These are phyloP conservation scores for Drosophila sucinea DNA, from an alignment of 1,140 invertebrate genomes.

Conservation along the genomic window DNA sequence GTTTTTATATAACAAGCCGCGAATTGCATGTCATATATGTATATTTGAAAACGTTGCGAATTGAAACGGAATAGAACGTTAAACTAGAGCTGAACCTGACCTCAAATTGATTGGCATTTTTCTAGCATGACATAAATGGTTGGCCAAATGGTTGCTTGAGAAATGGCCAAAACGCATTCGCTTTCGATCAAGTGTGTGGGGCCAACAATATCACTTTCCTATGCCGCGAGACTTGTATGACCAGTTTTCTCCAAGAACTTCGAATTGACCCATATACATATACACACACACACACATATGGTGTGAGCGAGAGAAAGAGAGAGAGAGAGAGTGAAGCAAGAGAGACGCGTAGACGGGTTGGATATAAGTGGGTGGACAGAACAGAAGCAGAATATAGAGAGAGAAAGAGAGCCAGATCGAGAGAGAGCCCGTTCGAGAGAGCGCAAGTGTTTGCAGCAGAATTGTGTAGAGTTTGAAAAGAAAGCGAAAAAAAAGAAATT, in stretches of 20 bases:
- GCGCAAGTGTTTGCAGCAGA: slow-evolving; percentile 31
- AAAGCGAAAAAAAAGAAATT: slow-evolving; percentile 81
- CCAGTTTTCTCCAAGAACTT: slow-evolving; percentile 79
- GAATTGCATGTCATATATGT: not conserved
- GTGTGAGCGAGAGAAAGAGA: slow-evolving; percentile 27
- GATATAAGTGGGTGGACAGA: slow-evolving; percentile 20
- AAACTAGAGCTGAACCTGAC: slow-evolving; percentile 66
- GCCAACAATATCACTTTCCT: slow-evolving; percentile 72
- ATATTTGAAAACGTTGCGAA: not conserved
- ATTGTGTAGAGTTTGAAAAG: slow-evolving; percentile 68
- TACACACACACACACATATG: slow-evolving; percentile 25
- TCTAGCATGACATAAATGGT: slow-evolving; percentile 9
- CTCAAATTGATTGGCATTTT: slow-evolving; percentile 34
- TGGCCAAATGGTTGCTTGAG: not conserved
- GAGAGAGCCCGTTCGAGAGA: slow-evolving; percentile 25
- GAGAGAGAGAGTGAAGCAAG: not conserved
- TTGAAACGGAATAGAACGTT: slow-evolving; percentile 25
- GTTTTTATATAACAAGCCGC: not conserved
- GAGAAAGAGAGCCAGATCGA: not conserved
- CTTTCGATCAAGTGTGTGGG: slow-evolving; percentile 71
- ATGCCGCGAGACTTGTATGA: slow-evolving; percentile 56
- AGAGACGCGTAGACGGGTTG: not conserved
- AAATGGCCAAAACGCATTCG: slow-evolving; percentile 60
- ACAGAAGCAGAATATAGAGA: slow-evolving; percentile 8
- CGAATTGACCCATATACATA: slow-evolving; percentile 66